Base-by-base conservation (phyloP, 2,113 vertebrate genomes). In the Phylloscopus whistleri region DNA sequence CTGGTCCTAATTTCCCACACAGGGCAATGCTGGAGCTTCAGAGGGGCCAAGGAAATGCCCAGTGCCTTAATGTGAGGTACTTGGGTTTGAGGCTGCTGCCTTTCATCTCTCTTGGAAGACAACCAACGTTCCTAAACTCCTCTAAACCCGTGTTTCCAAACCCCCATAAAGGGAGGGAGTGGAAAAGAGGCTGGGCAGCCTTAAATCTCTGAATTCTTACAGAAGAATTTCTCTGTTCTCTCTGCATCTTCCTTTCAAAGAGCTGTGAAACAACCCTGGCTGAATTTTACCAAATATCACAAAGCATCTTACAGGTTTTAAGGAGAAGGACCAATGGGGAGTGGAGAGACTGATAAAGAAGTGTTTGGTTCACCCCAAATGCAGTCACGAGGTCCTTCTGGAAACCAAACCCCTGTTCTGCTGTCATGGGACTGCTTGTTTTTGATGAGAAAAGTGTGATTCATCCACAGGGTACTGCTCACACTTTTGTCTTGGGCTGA, bases 381-480 rank as follows among this genome's bases (percentile, higher is more conserved):
- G 8, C 62, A 83, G 43, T 52, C 48, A 35, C 2, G 1, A 0
- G 0, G 10, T 55, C 60, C 67, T 62, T 28, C 46, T 86, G 76
- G 70, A 88, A 81, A 67, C 72, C 23, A 64, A 73, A 63, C 6
- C n/a, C 31, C 15, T 8, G 2, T 56, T 70, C 9, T 58, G 27
- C 20, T 67, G 63, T 51, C 79, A 80, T 30, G 48, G 83, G 76
- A 74, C 49, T 60, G 30, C 59, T 80, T 86, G 59, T n/a, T 95
- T 92, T 35, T 75, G 48, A 26, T 52, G 73, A 84, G 59, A 41
- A 58, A 58, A 74, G 4, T 13, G 43, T 91, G 93, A 93, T 74
- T 95, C 64, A 93, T 62, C 46, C 16, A 6, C 85, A 76, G 2
- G 11, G 46, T 51, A 31, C 79, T 63, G 73, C 48, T 93, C 56